Evolutionary conservation across 2,888 invertebrate genomes (phyloP).

Genomic region (Melinaea menophilus): DNA sequence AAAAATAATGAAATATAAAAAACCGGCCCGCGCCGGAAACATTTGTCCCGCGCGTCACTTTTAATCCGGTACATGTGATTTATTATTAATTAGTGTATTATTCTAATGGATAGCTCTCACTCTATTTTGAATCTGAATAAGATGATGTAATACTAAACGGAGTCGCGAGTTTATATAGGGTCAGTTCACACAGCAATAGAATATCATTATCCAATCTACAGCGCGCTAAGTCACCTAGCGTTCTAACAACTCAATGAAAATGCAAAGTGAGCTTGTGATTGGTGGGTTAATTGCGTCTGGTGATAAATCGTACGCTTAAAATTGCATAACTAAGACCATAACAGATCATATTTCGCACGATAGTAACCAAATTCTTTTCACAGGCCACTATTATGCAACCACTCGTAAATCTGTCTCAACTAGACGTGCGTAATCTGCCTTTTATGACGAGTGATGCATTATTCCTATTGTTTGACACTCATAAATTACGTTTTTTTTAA

Average conservation of each 20-base stretch:
- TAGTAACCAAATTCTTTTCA: conserved; percentile 10
- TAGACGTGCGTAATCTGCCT: conserved; percentile 66
- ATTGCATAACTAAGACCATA: no score
- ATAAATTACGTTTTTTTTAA: conserved; percentile 52
- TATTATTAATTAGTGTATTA: conserved; percentile 69
- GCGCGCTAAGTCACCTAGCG: no score
- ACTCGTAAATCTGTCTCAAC: conserved; percentile 64
- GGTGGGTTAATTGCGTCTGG: no score
- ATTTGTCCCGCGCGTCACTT: conserved; percentile 72
- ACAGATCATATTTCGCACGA: conserved; percentile 8
- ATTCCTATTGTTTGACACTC: conserved; percentile 60
- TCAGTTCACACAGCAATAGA: no score
- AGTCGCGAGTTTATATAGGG: no score
- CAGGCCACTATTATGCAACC: conserved; percentile 55
- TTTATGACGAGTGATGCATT: conserved; percentile 75
- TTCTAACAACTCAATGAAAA: no score
- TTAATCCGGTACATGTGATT: conserved; percentile 71
- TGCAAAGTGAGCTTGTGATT: no score
- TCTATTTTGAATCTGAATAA: no score
- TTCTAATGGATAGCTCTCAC: neutral
- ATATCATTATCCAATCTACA: no score
- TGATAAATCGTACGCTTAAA: no score
- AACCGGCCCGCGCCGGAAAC: conserved; percentile 71
- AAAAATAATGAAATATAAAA: conserved; percentile 75
- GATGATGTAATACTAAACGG: no score